Base-by-base conservation (phyloP, 2,113 vertebrate species). In the Nycticebus coucang region DNA sequence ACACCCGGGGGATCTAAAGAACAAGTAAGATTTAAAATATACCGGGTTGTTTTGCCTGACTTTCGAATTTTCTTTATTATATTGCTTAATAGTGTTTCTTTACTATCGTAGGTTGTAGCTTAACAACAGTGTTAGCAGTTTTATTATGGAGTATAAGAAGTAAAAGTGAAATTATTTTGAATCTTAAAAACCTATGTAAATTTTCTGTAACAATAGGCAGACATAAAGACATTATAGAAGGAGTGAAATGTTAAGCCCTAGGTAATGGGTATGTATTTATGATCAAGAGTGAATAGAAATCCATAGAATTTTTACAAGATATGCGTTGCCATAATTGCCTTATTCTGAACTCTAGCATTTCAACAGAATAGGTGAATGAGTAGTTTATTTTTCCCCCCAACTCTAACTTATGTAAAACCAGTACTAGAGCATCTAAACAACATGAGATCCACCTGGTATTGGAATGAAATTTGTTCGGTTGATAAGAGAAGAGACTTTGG, bases 1-100 rank as follows among this genome's bases (percentile, higher is more conserved):
- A 97, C 22, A 97, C 19, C 93, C 37, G 33, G 89, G 97, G 97
- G 98, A 97, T 94, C 97, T 95, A 92, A 98, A 87, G 86, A 98
- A 91, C 97, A 98, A 98, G 98, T 99, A 98, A 98, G 98, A 96
- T 94, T 97, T 97, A 69, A 97, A n/a, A 81, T 30, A 77, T 89
- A 9, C 50, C 85, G 60, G 2, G 11, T 26, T 83, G 95, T 26
- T 92, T 83, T 91, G 2, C 4, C 30, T 78, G 26, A 33, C 68
- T 69, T 98, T 95, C 24, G 92, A 3, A 62, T 69, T 83, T 91
- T 88, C 59, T 41, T 37, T 83, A 4, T 45, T 87, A 95, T 91
- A 79, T 93, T 91, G 86, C 35, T 80, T 77, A 69, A 72, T 33
- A 37, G 28, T 91, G 21, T 82, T 87, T 88, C 68, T 93, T 95